Percentiles rank a stretch among this genome's conserved stretches.
phyloP scores from a whole-genome alignment of 2,113 vertebrate species.

The Silurus asotus region DNA sequence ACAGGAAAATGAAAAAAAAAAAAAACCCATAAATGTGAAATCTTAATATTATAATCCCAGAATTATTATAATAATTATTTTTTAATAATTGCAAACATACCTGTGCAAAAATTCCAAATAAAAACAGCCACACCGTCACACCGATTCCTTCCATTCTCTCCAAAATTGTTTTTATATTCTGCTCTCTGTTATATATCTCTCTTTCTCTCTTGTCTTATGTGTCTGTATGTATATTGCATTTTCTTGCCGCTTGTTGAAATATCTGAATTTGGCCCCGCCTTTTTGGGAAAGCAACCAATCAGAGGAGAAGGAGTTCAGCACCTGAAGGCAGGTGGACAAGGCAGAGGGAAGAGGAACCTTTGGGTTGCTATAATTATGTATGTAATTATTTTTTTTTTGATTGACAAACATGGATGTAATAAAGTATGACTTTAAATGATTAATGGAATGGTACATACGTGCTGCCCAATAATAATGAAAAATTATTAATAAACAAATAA shows the following conservation, averaged over 20 bases:
- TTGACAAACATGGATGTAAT: too few relatives aligned
- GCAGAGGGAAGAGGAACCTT: neutral
- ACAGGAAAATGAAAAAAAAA: conserved; percentile 17
- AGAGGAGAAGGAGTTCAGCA: conserved; percentile 4
- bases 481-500: too few relatives aligned
- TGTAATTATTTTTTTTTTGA: neutral
- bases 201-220: conserved; percentile 16
- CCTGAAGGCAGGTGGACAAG: conserved; percentile 37
- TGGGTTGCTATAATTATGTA: neutral
- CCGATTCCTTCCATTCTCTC: conserved; percentile 51
- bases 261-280: conserved; percentile 58
- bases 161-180: conserved; percentile 27
- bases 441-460: too few relatives aligned
- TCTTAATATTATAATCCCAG: neutral
- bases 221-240: conserved; percentile 39
- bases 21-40: conserved; percentile 1
- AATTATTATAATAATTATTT: neutral
- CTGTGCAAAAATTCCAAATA: conserved; percentile 63
- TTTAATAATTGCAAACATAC: conserved; percentile 54
- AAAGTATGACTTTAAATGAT: too few relatives aligned
- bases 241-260: conserved; percentile 50
- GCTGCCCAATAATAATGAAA: too few relatives aligned
- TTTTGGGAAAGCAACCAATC: conserved; percentile 31
- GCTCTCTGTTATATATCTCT: neutral
- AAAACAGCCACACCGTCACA: conserved; percentile 58